Conservation (phyloP, 2,888 invertebrate genomes). For the Lithophane ornitopus region DNA sequence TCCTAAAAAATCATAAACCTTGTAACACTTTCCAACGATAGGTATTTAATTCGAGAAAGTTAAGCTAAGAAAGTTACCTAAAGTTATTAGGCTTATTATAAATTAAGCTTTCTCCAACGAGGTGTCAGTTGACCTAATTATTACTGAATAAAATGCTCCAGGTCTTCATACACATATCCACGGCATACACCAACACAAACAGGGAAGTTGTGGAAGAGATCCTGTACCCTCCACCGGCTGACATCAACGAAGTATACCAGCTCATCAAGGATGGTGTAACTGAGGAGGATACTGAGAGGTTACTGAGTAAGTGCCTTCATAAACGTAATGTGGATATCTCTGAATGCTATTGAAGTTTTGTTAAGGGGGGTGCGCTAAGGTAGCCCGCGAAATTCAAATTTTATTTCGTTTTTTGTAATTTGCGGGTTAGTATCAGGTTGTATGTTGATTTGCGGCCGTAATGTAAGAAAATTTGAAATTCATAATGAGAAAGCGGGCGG, state of each 20-base stretch:
- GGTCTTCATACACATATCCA: slow-evolving; percentile 78
- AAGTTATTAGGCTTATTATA: too few relatives aligned
- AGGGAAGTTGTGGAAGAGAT: slow-evolving; percentile 71
- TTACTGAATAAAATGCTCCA: slow-evolving; percentile 48
- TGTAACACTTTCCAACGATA: background rate
- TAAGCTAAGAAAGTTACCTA: too few relatives aligned
- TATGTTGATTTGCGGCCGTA: too few relatives aligned
- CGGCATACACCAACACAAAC: slow-evolving; percentile 74
- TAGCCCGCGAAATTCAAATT: too few relatives aligned
- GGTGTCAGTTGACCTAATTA: background rate
- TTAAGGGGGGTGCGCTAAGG: too few relatives aligned
- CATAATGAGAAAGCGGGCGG: too few relatives aligned
- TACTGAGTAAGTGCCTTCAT: slow-evolving; percentile 68
- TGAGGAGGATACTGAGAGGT: slow-evolving; percentile 59
- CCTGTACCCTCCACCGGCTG: slow-evolving; percentile 77
- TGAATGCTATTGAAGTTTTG: too few relatives aligned
- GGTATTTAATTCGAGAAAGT: background rate
- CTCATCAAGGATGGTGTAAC: slow-evolving; percentile 61
- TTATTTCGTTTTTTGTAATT: too few relatives aligned
- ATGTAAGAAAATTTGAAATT: too few relatives aligned
- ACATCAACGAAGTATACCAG: slow-evolving; percentile 73
- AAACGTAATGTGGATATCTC: background rate
- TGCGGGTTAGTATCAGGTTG: too few relatives aligned
- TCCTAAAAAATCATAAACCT: too few relatives aligned
- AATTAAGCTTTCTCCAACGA: background rate